Percentiles rank a stretch among this genome's conserved stretches.
These are phyloP conservation scores for Pseudomyrmex pallidus DNA, from an alignment of 1,140 invertebrate genomes.

Conservation along the genomic window DNA sequence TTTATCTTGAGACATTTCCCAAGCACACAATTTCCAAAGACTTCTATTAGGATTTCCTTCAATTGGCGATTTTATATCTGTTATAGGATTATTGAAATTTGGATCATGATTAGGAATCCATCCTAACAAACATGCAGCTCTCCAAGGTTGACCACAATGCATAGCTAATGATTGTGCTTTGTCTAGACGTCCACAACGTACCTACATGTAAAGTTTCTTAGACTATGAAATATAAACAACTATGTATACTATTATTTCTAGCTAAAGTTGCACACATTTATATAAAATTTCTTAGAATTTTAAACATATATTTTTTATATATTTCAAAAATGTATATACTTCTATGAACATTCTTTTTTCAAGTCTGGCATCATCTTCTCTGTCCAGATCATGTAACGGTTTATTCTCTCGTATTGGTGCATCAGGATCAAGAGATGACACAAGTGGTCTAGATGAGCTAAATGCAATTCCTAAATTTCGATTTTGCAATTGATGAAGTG, in stretches of 20 bases:
- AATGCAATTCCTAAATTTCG: slow-evolving; percentile 86
- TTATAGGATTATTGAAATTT: slow-evolving; percentile 87
- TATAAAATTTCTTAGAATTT: slow-evolving; percentile 2
- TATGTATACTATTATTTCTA: not conserved
- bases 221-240: not conserved
- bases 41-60: slow-evolving; percentile 95
- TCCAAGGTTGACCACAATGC: slow-evolving; percentile 94
- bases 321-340: slow-evolving; percentile 66
- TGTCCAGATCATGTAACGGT: slow-evolving; percentile 94
- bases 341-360: slow-evolving; percentile 86
- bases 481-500: slow-evolving; percentile 91
- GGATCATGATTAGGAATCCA: slow-evolving; percentile 94
- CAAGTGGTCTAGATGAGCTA: slow-evolving; percentile 86
- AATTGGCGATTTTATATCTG: slow-evolving; percentile 87
- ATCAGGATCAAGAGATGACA: slow-evolving; percentile 96
- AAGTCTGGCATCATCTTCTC: slow-evolving; percentile 93
- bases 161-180: slow-evolving; percentile 94
- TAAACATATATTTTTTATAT: not conserved
- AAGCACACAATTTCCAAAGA: slow-evolving; percentile 95
- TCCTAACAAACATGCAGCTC: slow-evolving; percentile 94
- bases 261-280: not conserved
- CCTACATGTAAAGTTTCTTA: slow-evolving; percentile 78
- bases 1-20: slow-evolving; percentile 89
- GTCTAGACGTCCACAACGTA: slow-evolving; percentile 94
- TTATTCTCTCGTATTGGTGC: slow-evolving; percentile 92